phyloP scores from a whole-genome alignment of 2,888 invertebrate species.

The Plebejus argus region DNA sequence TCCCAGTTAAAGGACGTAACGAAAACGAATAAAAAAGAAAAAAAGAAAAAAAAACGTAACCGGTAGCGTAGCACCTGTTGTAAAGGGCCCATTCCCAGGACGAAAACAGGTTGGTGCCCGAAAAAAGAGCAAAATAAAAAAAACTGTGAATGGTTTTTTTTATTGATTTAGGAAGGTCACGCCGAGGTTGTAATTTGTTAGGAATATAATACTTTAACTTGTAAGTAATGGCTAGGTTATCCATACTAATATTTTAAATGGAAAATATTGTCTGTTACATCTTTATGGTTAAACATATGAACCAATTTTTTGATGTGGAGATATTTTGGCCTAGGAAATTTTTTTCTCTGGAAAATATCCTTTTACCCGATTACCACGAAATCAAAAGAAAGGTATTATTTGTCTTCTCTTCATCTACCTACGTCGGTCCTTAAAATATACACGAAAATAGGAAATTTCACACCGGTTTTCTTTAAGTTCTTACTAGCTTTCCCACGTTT shows the following conservation, averaged over 20 bases:
- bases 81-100: slow-evolving; percentile 63
- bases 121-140: background rate
- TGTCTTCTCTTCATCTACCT: no score
- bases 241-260: background rate
- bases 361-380: no score
- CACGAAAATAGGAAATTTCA: no score
- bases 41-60: background rate
- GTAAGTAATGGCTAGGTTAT: background rate
- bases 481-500: no score
- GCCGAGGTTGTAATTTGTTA: background rate
- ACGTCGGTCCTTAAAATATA: no score
- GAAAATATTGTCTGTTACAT: no score
- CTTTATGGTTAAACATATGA: no score
- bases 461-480: no score
- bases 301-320: no score
- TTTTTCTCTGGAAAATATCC: no score
- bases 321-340: no score
- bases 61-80: slow-evolving; percentile 64
- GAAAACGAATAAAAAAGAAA: background rate
- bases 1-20: slow-evolving; percentile 27
- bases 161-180: background rate
- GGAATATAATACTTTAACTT: background rate
- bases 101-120: slow-evolving; percentile 59
- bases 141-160: background rate
- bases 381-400: no score